These are phyloP conservation scores for Pachyrhynchus sulphureomaculatus DNA, from an alignment of 1,140 invertebrate genomes.

Conservation along the genomic window DNA sequence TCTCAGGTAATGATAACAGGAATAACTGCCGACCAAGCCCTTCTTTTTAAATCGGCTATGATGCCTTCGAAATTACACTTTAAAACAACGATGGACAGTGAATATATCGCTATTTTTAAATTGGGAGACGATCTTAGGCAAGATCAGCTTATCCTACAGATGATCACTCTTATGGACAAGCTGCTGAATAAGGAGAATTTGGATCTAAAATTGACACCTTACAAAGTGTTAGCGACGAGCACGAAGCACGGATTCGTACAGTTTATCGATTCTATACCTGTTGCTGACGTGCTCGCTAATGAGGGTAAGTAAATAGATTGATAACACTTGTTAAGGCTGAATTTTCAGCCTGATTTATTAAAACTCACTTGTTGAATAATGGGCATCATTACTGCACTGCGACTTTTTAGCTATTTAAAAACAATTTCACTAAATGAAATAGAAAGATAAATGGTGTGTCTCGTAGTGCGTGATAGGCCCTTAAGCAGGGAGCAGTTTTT, in stretches of 20 bases:
- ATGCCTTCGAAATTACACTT: slow-evolving; percentile 98
- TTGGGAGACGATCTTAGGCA: slow-evolving; percentile 98
- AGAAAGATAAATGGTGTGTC: too few species aligned
- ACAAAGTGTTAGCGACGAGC: slow-evolving; percentile 89
- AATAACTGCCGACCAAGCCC: slow-evolving; percentile 86
- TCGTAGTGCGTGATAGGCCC: too few species aligned
- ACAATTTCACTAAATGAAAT: too few species aligned
- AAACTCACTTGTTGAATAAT: too few species aligned
- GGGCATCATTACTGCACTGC: too few species aligned
- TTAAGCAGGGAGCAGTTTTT: too few species aligned
- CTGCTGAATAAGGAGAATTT: slow-evolving; percentile 89
- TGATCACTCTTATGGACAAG: slow-evolving; percentile 98
- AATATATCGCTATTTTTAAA: slow-evolving; percentile 98
- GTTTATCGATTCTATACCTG: slow-evolving; percentile 91
- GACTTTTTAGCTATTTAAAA: too few species aligned
- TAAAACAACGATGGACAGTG: slow-evolving; percentile 73
- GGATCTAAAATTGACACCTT: slow-evolving; percentile 94
- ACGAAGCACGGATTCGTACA: slow-evolving; percentile 96
- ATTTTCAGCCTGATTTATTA: too few species aligned
- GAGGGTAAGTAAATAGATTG: slow-evolving; percentile 63
- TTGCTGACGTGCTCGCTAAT: slow-evolving; percentile 85
- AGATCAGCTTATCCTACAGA: slow-evolving; percentile 96
- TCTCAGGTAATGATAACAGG: slow-evolving; percentile 74
- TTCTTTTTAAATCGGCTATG: slow-evolving; percentile 93
- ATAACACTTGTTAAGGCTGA: too few species aligned